These are phyloP conservation scores for Bolinopsis microptera DNA, from an alignment of 37 sponge, comb jelly and placozoan genomes.

Conservation along the genomic window DNA sequence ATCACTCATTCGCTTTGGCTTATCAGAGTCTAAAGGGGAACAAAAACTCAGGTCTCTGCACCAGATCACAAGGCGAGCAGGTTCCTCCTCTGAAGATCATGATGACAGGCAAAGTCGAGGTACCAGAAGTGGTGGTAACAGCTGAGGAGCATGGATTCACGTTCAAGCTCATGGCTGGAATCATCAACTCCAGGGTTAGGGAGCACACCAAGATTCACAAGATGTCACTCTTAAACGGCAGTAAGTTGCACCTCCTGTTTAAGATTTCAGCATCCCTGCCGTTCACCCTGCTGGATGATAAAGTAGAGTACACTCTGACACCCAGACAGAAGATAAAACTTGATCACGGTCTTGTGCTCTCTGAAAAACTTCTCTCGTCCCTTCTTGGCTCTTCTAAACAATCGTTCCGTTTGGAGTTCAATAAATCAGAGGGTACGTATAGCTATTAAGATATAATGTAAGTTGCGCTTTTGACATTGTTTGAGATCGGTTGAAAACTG, in stretches of 20 bases:
- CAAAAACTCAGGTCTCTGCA: background rate
- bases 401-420: background rate
- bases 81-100: slow-evolving; percentile 37
- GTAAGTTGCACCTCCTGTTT: slow-evolving; percentile 24
- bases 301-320: background rate
- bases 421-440: background rate
- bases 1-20: background rate
- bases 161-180: slow-evolving; percentile 51
- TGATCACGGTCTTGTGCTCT: slow-evolving; percentile 43
- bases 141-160: slow-evolving; percentile 61
- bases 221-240: slow-evolving; percentile 45
- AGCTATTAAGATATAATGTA: too few relatives aligned
- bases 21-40: slow-evolving; percentile 29
- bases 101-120: slow-evolving; percentile 66
- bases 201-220: slow-evolving; percentile 63
- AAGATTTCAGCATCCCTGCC: background rate
- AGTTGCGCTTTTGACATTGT: too few relatives aligned
- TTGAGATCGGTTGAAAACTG: too few relatives aligned
- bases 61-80: slow-evolving; percentile 45
- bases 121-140: slow-evolving; percentile 49
- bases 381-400: slow-evolving; percentile 24
- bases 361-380: background rate
- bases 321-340: slow-evolving; percentile 53
- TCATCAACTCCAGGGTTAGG: background rate
- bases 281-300: slow-evolving; percentile 6